Base-by-base conservation (phyloP, 2,888 invertebrate species). In the Tineola bisselliella region DNA sequence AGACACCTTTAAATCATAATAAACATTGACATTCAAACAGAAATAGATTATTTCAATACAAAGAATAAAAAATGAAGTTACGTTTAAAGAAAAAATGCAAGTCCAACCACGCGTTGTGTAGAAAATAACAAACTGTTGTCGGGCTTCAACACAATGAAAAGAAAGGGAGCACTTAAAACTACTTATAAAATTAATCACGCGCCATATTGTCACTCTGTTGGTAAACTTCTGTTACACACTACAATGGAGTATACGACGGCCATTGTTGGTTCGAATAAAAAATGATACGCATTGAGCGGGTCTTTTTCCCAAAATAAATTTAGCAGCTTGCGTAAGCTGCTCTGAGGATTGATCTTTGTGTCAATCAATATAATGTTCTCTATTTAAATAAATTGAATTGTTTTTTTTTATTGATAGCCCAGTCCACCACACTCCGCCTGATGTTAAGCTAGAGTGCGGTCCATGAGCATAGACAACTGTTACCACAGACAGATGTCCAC, bases 181-280 rank as follows among this genome's bases (percentile, higher is more conserved):
- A 79, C 81, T 78, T 77, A 74, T 72, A 68, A 73, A 79, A 84
- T 82, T 83, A 82, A 84, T 84, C 84, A 82, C 77, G 78, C 75
- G 71, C 72, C 71, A 67, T 72, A 73, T 73, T 77, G 76, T 77
- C 73, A 70, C 65, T 68, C 68, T 65, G 73, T 84, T 84, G 82
- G 84, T 81, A 86, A 82, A 86, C 86, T 84, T 72, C 69, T 66
- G 65, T 66, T 6, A 54, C 54, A 66, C 61, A 62, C 64, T 68
- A 80, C 79, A 79, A 80, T 73, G 64, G 66, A 63, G 67, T 76
- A 72, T 72, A 59, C 13, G 25, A 18, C 59, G 17, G 31, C 62
- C 48, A 61, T 62, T 62, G 62, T 62, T 54, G 17, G 13, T 13
- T 10, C n/a, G 33, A 54, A 59, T 62, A 62, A 63, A 63, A 63